Conservation (phyloP, 2,888 invertebrate genomes). For the Dynastes grantii region DNA sequence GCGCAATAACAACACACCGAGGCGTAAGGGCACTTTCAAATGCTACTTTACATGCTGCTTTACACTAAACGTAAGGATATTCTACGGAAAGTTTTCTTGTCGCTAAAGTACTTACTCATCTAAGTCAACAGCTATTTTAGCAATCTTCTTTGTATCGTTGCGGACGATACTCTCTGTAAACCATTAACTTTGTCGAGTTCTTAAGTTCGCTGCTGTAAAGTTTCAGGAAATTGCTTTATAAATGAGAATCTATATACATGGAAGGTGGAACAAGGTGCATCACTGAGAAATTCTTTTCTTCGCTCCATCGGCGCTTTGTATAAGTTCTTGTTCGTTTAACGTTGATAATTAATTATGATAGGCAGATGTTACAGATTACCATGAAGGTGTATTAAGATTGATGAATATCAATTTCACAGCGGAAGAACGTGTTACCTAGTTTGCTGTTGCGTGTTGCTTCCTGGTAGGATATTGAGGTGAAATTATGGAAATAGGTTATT, state of each 20-base stretch:
- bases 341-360: constrained; percentile 6
- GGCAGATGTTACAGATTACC: neutral
- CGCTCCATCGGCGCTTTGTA: neutral
- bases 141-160: neutral
- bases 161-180: constrained; percentile 13
- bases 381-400: neutral
- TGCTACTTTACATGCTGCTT: neutral
- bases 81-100: constrained; percentile 12
- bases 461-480: no score
- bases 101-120: constrained; percentile 23
- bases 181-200: constrained; percentile 27
- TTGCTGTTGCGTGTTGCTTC: no score
- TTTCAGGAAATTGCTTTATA: constrained; percentile 23
- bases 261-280: neutral
- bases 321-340: neutral
- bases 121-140: constrained; percentile 1
- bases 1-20: neutral
- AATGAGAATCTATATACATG: constrained; percentile 21
- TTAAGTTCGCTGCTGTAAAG: constrained; percentile 8
- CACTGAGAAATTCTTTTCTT: neutral
- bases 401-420: neutral
- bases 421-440: neutral
- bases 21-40: neutral
- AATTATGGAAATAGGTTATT: no score
- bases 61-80: neutral